Percentiles rank a stretch among this genome's conserved stretches.
These are phyloP conservation scores for Trachelus stipa DNA, from an alignment of 2,888 invertebrate genomes.

Conservation along the genomic window DNA sequence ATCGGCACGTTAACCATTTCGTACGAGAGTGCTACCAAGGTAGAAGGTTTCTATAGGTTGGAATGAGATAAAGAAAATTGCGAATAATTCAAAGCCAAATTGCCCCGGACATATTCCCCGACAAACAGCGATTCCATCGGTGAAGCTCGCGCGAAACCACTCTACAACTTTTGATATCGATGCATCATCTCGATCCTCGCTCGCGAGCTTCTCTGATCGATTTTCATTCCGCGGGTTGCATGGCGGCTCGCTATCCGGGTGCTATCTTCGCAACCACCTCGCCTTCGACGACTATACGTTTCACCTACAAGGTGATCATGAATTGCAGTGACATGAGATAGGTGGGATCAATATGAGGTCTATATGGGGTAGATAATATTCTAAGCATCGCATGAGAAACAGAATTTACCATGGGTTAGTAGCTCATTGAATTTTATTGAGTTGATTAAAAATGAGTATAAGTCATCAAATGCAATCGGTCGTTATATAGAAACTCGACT, in stretches of 20 bases:
- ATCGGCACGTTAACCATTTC: background rate
- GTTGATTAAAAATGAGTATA: background rate
- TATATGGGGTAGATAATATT: slow-evolving; percentile 5
- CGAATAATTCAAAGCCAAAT: slow-evolving; percentile 62
- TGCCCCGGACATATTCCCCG: slow-evolving; percentile 55
- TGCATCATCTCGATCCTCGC: slow-evolving; percentile 65
- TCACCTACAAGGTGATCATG: slow-evolving; percentile 47
- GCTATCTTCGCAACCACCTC: slow-evolving; percentile 56
- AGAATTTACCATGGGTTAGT: background rate
- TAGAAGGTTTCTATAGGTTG: background rate
- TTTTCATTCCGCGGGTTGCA: slow-evolving; percentile 64
- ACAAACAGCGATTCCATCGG: slow-evolving; percentile 51
- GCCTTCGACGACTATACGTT: slow-evolving; percentile 38
- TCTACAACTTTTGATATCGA: slow-evolving; percentile 65
- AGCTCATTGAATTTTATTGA: background rate
- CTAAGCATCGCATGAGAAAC: background rate
- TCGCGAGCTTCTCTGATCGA: slow-evolving; percentile 59
- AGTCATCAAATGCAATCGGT: background rate
- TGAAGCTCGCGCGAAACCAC: slow-evolving; percentile 56
- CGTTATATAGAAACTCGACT: background rate
- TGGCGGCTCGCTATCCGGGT: slow-evolving; percentile 56
- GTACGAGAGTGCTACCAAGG: background rate
- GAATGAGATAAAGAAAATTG: slow-evolving; percentile 59
- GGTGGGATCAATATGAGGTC: background rate
- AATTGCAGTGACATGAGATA: slow-evolving; percentile 30